These are phyloP conservation scores for Lagria hirta DNA, from an alignment of 2,888 invertebrate species.

Conservation along the genomic window DNA sequence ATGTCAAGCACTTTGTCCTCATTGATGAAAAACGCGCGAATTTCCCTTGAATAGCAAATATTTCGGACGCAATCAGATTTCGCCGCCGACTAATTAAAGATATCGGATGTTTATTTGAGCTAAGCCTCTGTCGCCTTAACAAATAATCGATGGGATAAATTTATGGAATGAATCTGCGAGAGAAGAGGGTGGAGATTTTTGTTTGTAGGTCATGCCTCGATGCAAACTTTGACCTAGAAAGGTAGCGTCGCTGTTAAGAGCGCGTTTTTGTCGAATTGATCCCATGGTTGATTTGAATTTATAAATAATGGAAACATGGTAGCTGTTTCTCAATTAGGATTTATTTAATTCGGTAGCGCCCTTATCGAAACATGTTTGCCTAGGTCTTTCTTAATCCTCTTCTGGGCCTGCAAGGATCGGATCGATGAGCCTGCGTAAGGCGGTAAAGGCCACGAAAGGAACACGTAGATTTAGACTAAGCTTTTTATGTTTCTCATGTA, in stretches of 20 bases:
- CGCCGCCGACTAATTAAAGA: no score
- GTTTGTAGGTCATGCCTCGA: slow-evolving; percentile 26
- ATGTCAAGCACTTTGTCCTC: no score
- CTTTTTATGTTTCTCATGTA: slow-evolving; percentile 22
- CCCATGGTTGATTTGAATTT: slow-evolving; percentile 18
- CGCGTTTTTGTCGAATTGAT: slow-evolving; percentile 1
- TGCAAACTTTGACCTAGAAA: slow-evolving; percentile 25
- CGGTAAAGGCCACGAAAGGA: slow-evolving; percentile 17
- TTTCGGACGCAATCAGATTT: no score
- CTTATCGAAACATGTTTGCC: slow-evolving; percentile 25
- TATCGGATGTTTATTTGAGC: background rate
- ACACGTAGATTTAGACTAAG: slow-evolving; percentile 21
- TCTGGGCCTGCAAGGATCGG: slow-evolving; percentile 21
- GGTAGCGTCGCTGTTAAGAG: slow-evolving; percentile 1
- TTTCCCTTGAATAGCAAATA: no score
- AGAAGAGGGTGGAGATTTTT: slow-evolving; percentile 23
- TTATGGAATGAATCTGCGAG: slow-evolving; percentile 19
- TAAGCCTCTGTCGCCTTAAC: slow-evolving; percentile 16
- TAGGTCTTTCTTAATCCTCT: slow-evolving; percentile 28
- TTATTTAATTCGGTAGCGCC: slow-evolving; percentile 17
- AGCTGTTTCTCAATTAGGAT: slow-evolving; percentile 27
- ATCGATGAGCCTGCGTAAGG: slow-evolving; percentile 28
- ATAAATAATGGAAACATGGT: slow-evolving; percentile 20
- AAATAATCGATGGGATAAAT: slow-evolving; percentile 23
- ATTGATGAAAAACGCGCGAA: no score